Evolutionary conservation across 1,140 invertebrate species (phyloP).

Genomic region (Drosophila grimshawi): DNA sequence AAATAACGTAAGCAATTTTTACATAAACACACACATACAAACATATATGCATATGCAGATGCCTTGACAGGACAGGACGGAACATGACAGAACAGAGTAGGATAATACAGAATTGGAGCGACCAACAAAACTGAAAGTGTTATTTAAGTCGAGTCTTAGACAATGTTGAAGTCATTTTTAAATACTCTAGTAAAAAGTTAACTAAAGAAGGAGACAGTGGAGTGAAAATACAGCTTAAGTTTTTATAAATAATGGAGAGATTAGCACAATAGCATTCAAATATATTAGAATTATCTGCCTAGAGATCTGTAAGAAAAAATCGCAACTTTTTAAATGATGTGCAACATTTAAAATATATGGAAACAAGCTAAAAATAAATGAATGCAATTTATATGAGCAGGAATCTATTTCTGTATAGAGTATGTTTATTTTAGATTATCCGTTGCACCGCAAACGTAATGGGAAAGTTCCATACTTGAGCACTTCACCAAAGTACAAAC

Average conservation of each 20-base stretch:
- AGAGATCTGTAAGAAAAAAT: no score
- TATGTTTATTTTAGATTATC: background rate
- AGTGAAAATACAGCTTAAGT: no score
- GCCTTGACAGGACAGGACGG: slow-evolving; percentile 26
- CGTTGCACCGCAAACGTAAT: slow-evolving; percentile 28
- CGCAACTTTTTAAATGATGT: no score
- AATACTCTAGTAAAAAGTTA: slow-evolving; percentile 22
- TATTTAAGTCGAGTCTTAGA: slow-evolving; percentile 33
- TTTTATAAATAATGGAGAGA: no score
- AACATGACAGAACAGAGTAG: background rate
- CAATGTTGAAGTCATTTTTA: background rate
- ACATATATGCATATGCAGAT: slow-evolving; percentile 14
- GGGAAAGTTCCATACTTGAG: slow-evolving; percentile 30
- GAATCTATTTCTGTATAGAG: background rate
- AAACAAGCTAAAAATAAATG: background rate
- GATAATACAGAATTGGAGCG: slow-evolving; percentile 16
- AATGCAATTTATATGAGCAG: background rate
- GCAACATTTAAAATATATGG: no score
- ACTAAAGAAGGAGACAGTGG: no score
- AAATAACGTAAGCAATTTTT: slow-evolving; percentile 68
- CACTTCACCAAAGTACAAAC: slow-evolving; percentile 27
- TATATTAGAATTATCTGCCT: no score
- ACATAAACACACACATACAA: slow-evolving; percentile 43
- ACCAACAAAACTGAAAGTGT: slow-evolving; percentile 69
- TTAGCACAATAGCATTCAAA: no score